phyloP scores from a whole-genome alignment of 2,113 vertebrate species.

The Pelvicachromis taeniatus region DNA sequence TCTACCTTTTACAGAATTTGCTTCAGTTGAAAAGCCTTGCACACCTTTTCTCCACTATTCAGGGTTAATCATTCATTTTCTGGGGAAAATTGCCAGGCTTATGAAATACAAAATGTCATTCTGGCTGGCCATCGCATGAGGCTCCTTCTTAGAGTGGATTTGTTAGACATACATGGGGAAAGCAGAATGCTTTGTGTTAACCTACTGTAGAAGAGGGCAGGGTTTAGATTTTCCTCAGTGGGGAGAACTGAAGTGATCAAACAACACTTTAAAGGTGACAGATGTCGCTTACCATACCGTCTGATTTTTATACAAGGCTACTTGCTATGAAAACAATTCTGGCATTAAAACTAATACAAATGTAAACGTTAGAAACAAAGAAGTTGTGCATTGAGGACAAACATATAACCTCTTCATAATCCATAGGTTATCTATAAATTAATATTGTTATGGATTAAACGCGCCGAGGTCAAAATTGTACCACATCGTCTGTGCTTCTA shows the following conservation, averaged over 20 bases:
- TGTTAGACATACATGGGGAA: conserved; percentile 18
- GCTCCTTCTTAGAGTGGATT: conserved; percentile 35
- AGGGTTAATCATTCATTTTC: conserved; percentile 56
- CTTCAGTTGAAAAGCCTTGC: conserved; percentile 63
- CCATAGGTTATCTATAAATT: neutral
- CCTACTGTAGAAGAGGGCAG: neutral
- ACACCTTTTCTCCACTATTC: conserved; percentile 63
- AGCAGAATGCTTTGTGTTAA: conserved; percentile 44
- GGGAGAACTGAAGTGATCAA: neutral
- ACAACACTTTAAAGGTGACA: neutral
- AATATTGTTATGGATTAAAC: neutral
- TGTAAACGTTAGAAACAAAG: neutral
- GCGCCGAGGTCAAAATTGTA: neutral
- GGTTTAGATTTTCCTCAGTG: neutral
- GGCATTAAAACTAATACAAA: neutral
- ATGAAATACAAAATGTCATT: conserved; percentile 51
- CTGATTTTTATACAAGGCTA: neutral
- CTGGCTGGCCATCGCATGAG: conserved; percentile 29
- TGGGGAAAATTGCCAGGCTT: conserved; percentile 37
- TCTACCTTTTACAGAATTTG: conserved; percentile 56
- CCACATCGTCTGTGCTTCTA: neutral
- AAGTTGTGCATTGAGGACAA: neutral
- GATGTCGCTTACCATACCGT: neutral
- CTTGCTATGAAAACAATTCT: neutral
- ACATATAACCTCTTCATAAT: neutral